phyloP scores from a whole-genome alignment of 2,797 vertebrate species.

The Luscinia megarhynchos region DNA sequence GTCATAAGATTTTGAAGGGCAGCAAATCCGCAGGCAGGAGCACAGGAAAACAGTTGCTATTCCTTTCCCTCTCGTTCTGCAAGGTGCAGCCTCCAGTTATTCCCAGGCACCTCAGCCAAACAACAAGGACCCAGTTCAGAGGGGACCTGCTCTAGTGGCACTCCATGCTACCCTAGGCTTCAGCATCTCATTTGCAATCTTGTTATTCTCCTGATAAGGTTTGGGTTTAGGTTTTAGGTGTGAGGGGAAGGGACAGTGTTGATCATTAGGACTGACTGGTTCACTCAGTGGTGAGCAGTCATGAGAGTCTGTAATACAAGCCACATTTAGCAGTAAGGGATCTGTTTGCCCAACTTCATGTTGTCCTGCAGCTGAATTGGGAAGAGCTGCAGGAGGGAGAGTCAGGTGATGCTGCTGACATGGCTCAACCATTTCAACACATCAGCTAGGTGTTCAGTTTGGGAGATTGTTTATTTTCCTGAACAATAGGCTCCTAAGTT shows the following conservation, averaged over 20 bases:
- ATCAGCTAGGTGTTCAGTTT: neutral
- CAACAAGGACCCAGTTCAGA: neutral
- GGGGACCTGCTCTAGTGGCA: neutral
- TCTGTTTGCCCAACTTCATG: neutral
- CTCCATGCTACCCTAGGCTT: neutral
- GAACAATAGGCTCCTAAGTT: neutral
- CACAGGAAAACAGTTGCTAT: neutral
- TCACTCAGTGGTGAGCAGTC: neutral
- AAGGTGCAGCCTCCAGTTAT: neutral
- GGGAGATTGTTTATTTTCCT: neutral
- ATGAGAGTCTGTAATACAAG: neutral
- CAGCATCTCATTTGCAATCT: neutral
- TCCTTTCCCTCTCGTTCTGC: neutral
- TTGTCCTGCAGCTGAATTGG: neutral
- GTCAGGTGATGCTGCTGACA: neutral
- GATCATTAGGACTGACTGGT: neutral
- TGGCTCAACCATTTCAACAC: neutral
- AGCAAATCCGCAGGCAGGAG: slow-evolving; percentile 11
- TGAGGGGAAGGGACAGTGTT: neutral
- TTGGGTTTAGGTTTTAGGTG: neutral
- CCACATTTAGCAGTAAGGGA: neutral
- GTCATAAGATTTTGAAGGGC: slow-evolving; percentile 42
- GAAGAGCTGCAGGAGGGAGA: neutral
- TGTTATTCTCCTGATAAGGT: neutral
- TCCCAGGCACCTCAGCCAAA: neutral